phyloP scores from a whole-genome alignment of 2,888 invertebrate genomes.

The Drosophila parthenogenetica region DNA sequence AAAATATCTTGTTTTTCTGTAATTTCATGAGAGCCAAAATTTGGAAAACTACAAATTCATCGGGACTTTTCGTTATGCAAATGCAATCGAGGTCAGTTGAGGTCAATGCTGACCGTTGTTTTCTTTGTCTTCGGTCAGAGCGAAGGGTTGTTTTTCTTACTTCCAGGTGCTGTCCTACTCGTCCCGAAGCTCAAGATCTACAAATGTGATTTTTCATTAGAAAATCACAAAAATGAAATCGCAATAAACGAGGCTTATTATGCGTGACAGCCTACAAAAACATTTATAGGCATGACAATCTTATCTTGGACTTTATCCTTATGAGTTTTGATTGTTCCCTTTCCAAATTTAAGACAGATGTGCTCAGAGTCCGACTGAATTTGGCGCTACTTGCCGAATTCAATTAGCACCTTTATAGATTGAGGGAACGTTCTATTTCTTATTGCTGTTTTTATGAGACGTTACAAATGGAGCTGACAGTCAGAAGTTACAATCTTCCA shows the following conservation, averaged over 20 bases:
- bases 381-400: slow-evolving; percentile 67
- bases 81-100: slow-evolving; percentile 78
- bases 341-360: slow-evolving; percentile 58
- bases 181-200: slow-evolving; percentile 57
- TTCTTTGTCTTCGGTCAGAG: slow-evolving; percentile 14
- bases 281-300: slow-evolving; percentile 60
- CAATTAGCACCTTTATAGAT: slow-evolving; percentile 64
- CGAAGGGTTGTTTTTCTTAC: slow-evolving; percentile 76
- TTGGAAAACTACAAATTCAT: slow-evolving; percentile 42
- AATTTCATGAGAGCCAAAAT: slow-evolving; percentile 53
- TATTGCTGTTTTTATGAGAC: slow-evolving; percentile 67
- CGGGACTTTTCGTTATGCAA: slow-evolving; percentile 71
- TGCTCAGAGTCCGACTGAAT: slow-evolving; percentile 18
- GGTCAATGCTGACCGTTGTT: slow-evolving; percentile 75
- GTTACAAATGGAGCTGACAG: slow-evolving; percentile 56
- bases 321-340: slow-evolving; percentile 30
- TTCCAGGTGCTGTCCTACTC: slow-evolving; percentile 58
- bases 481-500: slow-evolving; percentile 41
- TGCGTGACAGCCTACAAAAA: slow-evolving; percentile 76
- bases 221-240: slow-evolving; percentile 76
- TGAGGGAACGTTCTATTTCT: slow-evolving; percentile 2
- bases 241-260: slow-evolving; percentile 66
- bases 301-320: slow-evolving; percentile 52
- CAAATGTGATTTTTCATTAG: slow-evolving; percentile 67
- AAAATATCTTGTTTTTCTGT: slow-evolving; percentile 61